Conservation (phyloP, 2,113 vertebrate genomes). For the Clarias magur region DNA sequence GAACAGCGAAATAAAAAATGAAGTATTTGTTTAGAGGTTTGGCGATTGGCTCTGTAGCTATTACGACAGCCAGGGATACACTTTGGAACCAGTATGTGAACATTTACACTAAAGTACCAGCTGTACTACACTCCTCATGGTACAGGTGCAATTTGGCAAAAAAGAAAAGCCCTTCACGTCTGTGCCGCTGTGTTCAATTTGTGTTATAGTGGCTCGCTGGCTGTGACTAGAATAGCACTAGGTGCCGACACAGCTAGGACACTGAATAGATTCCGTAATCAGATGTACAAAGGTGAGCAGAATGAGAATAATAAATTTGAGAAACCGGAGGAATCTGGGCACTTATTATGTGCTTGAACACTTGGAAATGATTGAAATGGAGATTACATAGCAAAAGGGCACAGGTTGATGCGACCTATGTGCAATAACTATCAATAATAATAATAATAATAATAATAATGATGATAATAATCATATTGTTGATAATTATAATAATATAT, state of each 20-base stretch:
- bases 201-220: not conserved
- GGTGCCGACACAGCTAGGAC: not conserved
- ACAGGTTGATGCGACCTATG: not conserved
- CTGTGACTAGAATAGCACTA: not conserved
- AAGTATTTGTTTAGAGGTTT: conserved; percentile 22
- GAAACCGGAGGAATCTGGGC: not conserved
- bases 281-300: not conserved
- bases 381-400: not conserved
- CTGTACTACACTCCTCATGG: conserved; percentile 13
- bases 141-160: not conserved
- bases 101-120: conserved; percentile 9
- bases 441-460: not conserved
- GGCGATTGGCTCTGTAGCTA: not conserved
- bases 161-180: not conserved
- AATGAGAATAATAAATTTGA: not conserved
- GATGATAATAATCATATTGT: not conserved
- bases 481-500: not conserved
- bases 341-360: not conserved
- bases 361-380: not conserved
- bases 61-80: not conserved
- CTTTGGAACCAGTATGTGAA: conserved; percentile 5
- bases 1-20: not conserved
- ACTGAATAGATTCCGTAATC: not conserved
- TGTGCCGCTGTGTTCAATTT: conserved; percentile 4
- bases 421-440: not conserved